Evolutionary conservation across 2,888 invertebrate species (phyloP).

Genomic region (Caenorhabditis sp.): DNA sequence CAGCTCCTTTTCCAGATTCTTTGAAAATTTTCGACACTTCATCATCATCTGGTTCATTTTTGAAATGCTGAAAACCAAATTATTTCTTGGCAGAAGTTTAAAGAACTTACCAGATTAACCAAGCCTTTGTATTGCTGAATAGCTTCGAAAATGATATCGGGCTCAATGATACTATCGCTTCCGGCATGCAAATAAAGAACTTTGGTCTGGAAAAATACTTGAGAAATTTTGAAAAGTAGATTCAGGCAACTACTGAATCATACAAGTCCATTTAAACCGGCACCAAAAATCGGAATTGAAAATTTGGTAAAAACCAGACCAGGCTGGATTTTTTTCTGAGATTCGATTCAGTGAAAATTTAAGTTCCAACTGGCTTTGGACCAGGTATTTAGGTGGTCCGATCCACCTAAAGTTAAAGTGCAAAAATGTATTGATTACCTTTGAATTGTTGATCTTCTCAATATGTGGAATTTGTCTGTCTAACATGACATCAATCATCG

Average conservation of each 20-base stretch:
- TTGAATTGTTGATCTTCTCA: conserved; percentile 18
- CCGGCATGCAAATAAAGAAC: conserved; percentile 37
- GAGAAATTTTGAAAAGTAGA: too few relatives aligned
- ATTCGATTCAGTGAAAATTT: too few relatives aligned
- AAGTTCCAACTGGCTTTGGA: too few relatives aligned
- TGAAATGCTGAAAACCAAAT: neutral
- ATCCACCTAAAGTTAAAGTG: too few relatives aligned
- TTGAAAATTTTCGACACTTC: neutral
- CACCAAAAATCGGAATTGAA: too few relatives aligned
- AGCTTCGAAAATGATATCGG: conserved; percentile 18
- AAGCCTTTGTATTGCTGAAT: conserved; percentile 22
- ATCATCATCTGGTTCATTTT: neutral
- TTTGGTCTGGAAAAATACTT: conserved; percentile 18
- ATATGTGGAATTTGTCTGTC: conserved; percentile 17
- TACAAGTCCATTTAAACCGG: too few relatives aligned
- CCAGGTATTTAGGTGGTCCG: too few relatives aligned
- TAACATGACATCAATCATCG: conserved; percentile 27
- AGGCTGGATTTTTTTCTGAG: too few relatives aligned
- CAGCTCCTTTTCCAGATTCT: conserved; percentile 9
- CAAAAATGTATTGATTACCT: conserved; percentile 1
- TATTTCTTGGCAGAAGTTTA: neutral
- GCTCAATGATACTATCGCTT: conserved; percentile 38
- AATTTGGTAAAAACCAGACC: too few relatives aligned
- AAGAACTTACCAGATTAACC: conserved; percentile 17
- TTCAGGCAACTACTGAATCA: neutral